Percentiles rank a stretch among this genome's conserved stretches.
Conservation (phyloP, 2,888 invertebrate genomes). For the Drosophila niveifrons region DNA sequence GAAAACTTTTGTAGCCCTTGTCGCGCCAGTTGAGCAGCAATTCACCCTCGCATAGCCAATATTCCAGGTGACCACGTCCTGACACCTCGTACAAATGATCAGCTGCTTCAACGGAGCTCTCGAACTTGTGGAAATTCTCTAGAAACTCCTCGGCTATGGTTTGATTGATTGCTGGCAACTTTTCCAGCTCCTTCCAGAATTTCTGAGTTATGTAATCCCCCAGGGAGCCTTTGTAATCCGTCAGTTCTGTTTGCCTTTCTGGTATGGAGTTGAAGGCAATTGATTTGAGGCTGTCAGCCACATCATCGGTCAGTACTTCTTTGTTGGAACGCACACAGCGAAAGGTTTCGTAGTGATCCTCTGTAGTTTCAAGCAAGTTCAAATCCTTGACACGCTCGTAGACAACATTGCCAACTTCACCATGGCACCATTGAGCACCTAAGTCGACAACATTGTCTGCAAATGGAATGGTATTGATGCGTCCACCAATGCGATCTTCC, state of each 20-base stretch:
- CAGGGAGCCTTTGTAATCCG: conserved; percentile 79
- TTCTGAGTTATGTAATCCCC: conserved; percentile 82
- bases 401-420: conserved; percentile 88
- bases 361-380: conserved; percentile 75
- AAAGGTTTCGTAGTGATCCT: conserved; percentile 77
- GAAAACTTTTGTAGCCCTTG: conserved; percentile 89
- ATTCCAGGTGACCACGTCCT: conserved; percentile 88
- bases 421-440: conserved; percentile 91
- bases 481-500: conserved; percentile 88
- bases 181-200: conserved; percentile 71
- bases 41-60: conserved; percentile 90
- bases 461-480: conserved; percentile 87
- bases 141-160: conserved; percentile 86
- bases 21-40: conserved; percentile 90
- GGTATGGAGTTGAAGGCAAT: conserved; percentile 84
- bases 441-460: conserved; percentile 88
- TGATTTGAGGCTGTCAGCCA: conserved; percentile 80
- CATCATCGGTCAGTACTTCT: conserved; percentile 81
- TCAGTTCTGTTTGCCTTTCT: conserved; percentile 78
- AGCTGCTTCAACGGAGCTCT: conserved; percentile 87
- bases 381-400: conserved; percentile 86
- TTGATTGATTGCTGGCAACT: conserved; percentile 77
- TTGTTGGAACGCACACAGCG: conserved; percentile 83
- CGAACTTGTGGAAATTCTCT: conserved; percentile 87
- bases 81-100: conserved; percentile 90